Percentiles rank a stretch among this genome's conserved stretches.
Evolutionary conservation across 2,888 invertebrate species (phyloP).

Genomic region (Drosophila cracens): DNA sequence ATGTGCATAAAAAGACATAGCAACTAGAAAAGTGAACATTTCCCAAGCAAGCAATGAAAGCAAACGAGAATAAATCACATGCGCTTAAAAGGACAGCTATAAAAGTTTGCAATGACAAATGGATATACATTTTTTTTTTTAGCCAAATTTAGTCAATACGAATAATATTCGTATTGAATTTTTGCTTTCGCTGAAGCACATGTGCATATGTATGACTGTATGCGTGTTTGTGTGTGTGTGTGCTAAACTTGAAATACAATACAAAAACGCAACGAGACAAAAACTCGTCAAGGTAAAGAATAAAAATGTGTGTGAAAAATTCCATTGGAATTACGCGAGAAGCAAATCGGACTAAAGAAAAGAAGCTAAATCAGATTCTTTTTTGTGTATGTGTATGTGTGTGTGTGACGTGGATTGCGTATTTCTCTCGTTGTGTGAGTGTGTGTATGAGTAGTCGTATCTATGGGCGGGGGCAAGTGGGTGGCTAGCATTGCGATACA

Average conservation of each 20-base stretch:
- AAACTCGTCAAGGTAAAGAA: constrained; percentile 73
- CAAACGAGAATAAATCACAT: constrained; percentile 55
- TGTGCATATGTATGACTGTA: constrained; percentile 42
- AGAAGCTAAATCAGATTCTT: constrained; percentile 47
- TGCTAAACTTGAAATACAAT: constrained; percentile 72
- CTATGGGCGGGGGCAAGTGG: constrained; percentile 53
- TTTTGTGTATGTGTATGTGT: constrained; percentile 15
- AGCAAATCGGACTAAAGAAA: constrained; percentile 45
- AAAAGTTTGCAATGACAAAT: constrained; percentile 36
- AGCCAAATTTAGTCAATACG: constrained; percentile 36
- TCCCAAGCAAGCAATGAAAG: constrained; percentile 57
- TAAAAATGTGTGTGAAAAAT: constrained; percentile 67
- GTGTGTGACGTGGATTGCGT: constrained; percentile 51
- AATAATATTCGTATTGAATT: constrained; percentile 40
- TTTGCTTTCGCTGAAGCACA: constrained; percentile 42
- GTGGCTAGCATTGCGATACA: constrained; percentile 20
- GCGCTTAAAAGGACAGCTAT: constrained; percentile 68
- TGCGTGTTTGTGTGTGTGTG: constrained; percentile 33
- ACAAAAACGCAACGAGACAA: constrained; percentile 65
- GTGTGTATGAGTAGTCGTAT: constrained; percentile 29
- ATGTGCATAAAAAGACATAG: constrained; percentile 66
- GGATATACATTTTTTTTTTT: constrained; percentile 11
- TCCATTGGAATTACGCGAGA: constrained; percentile 73
- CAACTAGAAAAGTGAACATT: constrained; percentile 58
- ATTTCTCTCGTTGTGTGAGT: constrained; percentile 19